A percentile compares a stretch with the other conserved stretches of the same genome.
These are phyloP conservation scores for Amazona ochrocephala DNA, from an alignment of 2,797 vertebrate genomes.

Conservation along the genomic window DNA sequence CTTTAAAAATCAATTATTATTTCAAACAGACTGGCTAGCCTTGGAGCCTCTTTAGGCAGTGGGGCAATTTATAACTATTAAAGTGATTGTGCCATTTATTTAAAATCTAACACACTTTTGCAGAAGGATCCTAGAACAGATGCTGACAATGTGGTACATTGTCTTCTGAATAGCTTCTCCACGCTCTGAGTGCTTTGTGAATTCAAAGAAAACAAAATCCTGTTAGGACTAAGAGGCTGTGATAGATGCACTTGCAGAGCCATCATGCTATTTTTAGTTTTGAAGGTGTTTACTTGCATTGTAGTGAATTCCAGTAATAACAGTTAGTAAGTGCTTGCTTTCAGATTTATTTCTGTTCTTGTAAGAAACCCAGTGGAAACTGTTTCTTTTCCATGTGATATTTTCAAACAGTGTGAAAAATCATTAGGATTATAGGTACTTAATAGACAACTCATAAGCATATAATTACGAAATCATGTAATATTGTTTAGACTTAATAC, in stretches of 20 bases:
- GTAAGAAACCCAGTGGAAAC: neutral
- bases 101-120: neutral
- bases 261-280: conserved; percentile 9
- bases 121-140: neutral
- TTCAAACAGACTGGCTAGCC: neutral
- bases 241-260: conserved; percentile 13
- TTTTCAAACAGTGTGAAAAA: conserved; percentile 9
- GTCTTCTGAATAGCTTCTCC: conserved; percentile 43
- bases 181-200: neutral
- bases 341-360: conserved; percentile 50
- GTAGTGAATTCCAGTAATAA: conserved; percentile 46
- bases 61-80: neutral
- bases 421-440: neutral
- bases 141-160: neutral
- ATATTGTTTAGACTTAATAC: conserved; percentile 9
- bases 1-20: conserved; percentile 28
- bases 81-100: neutral
- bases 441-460: neutral
- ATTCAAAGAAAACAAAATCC: conserved; percentile 34
- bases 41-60: neutral
- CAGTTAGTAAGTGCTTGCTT: conserved; percentile 27
- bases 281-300: conserved; percentile 55
- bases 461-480: neutral
- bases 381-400: neutral
- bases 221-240: conserved; percentile 20